Conservation (phyloP, 2,888 invertebrate species). For the Drosophila robusta region DNA sequence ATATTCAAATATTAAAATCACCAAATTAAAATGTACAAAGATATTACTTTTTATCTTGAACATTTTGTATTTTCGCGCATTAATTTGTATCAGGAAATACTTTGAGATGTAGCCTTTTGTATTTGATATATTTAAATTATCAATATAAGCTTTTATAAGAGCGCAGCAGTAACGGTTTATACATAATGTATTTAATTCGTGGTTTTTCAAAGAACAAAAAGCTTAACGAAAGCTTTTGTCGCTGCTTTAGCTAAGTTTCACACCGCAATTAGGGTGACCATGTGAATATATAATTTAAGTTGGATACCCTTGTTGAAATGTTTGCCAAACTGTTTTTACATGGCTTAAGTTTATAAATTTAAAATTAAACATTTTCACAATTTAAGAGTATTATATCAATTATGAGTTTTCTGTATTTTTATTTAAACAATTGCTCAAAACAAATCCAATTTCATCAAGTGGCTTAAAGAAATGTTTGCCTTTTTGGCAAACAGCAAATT, state of each 20-base stretch:
- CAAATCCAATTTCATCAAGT: neutral
- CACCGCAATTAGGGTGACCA: slow-evolving; percentile 47
- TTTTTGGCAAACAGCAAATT: neutral
- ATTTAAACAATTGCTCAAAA: neutral
- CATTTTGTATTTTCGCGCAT: too few relatives aligned
- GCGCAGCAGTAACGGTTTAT: neutral
- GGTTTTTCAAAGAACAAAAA: neutral
- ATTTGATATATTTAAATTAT: too few relatives aligned
- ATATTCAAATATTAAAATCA: too few relatives aligned
- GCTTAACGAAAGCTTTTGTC: slow-evolving; percentile 1
- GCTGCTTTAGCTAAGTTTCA: slow-evolving; percentile 25
- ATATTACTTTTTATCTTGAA: too few relatives aligned
- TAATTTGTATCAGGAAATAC: too few relatives aligned
- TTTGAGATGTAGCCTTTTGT: too few relatives aligned
- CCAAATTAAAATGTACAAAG: too few relatives aligned
- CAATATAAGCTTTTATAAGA: too few relatives aligned
- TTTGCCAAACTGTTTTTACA: neutral
- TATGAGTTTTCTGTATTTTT: neutral
- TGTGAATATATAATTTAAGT: neutral
- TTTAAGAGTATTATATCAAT: neutral
- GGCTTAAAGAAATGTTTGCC: neutral
- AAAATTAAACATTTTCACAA: neutral
- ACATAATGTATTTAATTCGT: too few relatives aligned
- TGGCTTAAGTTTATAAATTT: neutral
- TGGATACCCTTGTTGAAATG: neutral